These are phyloP conservation scores for Notarius quadriscutis DNA, from an alignment of 2,113 vertebrate species.

Conservation along the genomic window DNA sequence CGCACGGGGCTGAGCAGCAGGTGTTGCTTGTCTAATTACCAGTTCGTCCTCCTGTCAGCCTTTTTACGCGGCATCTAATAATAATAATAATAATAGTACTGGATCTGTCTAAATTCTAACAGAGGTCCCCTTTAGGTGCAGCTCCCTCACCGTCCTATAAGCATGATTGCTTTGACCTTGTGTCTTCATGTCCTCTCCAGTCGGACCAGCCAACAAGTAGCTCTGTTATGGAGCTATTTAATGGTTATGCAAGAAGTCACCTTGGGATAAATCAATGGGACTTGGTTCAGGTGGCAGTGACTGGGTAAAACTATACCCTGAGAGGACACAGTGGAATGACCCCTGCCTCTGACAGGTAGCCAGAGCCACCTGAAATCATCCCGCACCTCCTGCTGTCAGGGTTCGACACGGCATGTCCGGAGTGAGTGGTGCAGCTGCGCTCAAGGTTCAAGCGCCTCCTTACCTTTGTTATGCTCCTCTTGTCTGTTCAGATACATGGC, in stretches of 20 bases:
- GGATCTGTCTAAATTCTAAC: not conserved
- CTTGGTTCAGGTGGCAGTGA: constrained; percentile 20
- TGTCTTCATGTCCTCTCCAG: constrained; percentile 64
- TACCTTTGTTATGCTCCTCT: constrained; percentile 77
- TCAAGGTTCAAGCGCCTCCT: constrained; percentile 45
- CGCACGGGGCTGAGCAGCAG: constrained; percentile 67
- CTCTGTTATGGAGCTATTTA: constrained; percentile 11
- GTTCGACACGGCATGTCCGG: not conserved
- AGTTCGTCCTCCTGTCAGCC: constrained; percentile 36
- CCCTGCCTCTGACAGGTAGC: constrained; percentile 35
- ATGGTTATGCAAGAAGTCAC: constrained; percentile 53
- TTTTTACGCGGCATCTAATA: not conserved
- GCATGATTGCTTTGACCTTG: constrained; percentile 74
- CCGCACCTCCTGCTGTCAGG: not conserved
- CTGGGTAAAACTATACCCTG: constrained; percentile 8
- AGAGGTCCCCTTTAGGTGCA: not conserved
- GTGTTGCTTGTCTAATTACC: constrained; percentile 72
- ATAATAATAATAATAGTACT: not conserved
- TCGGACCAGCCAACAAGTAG: constrained; percentile 33
- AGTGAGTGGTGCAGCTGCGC: not conserved
- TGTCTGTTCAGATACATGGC: constrained; percentile 82
- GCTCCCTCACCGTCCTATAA: constrained; percentile 22
- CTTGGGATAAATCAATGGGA: not conserved
- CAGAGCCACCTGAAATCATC: constrained; percentile 28
- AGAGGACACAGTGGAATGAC: not conserved